Conservation (phyloP, 2,113 vertebrate genomes). For the Pavo muticus region DNA sequence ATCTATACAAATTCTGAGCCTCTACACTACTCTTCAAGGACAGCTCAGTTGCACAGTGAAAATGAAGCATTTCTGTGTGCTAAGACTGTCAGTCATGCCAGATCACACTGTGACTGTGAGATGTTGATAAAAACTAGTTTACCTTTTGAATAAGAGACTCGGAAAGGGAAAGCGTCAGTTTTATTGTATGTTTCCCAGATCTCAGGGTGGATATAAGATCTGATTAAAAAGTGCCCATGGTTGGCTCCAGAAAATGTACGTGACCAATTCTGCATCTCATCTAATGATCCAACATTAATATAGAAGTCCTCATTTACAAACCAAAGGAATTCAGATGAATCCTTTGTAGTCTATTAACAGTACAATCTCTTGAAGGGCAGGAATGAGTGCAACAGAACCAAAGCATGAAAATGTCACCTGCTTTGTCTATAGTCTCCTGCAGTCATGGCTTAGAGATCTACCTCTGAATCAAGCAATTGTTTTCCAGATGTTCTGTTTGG, state of each 20-base stretch:
- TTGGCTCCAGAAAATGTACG: not conserved
- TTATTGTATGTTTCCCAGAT: not conserved
- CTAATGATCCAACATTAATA: not conserved
- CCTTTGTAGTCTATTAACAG: not conserved
- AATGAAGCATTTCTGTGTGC: not conserved
- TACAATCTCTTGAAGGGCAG: not conserved
- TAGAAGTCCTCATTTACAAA: not conserved
- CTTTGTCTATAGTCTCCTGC: not conserved
- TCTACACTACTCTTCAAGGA: not conserved
- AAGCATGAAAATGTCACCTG: conserved; percentile 30
- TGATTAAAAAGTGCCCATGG: not conserved
- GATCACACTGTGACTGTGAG: not conserved
- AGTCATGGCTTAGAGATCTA: not conserved
- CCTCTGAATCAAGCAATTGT: not conserved
- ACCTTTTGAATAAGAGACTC: not conserved
- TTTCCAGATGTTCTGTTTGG: conserved; percentile 23
- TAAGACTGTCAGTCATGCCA: not conserved
- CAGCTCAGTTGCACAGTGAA: not conserved
- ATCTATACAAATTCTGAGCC: not conserved
- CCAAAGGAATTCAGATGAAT: not conserved
- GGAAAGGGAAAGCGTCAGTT: not conserved
- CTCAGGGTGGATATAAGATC: not conserved
- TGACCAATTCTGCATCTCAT: not conserved
- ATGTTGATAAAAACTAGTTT: not conserved
- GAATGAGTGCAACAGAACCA: not conserved